Base-by-base conservation (phyloP, 2,888 invertebrate genomes). In the Griposia aprilina region DNA sequence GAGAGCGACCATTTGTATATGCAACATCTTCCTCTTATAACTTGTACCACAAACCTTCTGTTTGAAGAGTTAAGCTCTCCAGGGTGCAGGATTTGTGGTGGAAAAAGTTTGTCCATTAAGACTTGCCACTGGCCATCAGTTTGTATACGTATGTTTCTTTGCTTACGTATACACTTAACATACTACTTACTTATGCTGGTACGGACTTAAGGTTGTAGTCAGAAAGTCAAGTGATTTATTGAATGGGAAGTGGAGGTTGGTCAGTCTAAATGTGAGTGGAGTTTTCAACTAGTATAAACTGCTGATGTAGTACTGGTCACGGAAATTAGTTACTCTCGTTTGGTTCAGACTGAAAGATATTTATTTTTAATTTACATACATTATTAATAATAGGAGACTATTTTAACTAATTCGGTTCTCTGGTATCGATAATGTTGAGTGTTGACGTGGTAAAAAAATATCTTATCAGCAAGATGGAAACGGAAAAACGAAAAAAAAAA, bases 31-130 rank as follows among this genome's bases (percentile, higher is more conserved):
- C 74, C 1, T 20, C 71, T 76, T 59, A 41, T 80, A 74, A 81
- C 83, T 90, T 92, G 82, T 62, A 81, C 89, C 90, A 89, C 80
- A 80, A 66, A 78, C 80, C 45, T 68, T 57, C 76, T 86, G 89
- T 89, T 88, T 89, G 88, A 89, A 82, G 89, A 88, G 83, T 86
- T 88, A 88, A 75, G 78, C 87, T 91, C 88, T 90, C 80, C 76
- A 88, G 87, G 91, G 90, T 87, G 70, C 62, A 90, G 93, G 94
- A 94, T 95, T 95, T 95, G 95, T 93, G 93, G 92, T 84, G 85
- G 91, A 93, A 93, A 94, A 96, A 95, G 94, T 95, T 95, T 92
- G 90, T 90, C 94, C 94, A 95, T 95, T 95, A 95, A 92, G 92
- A 90, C 88, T 84, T 60, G n/a, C 71, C 79, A 87, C 85, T 90